Conservation (phyloP, 2,888 invertebrate species). For the Diarsia mendica region DNA sequence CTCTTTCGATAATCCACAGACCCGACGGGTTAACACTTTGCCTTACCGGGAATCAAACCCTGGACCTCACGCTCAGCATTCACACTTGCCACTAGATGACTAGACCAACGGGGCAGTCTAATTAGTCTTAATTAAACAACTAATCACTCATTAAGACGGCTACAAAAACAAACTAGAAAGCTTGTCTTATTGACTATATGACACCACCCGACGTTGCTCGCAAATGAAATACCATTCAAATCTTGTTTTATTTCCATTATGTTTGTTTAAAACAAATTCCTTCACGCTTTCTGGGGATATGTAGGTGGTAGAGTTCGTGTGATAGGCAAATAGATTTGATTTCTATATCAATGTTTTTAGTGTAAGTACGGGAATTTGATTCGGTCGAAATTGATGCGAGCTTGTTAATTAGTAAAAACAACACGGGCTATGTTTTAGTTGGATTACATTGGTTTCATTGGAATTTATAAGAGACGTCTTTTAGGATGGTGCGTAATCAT, state of each 20-base stretch:
- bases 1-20: too few species aligned
- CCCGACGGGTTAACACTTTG: too few species aligned
- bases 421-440: background rate
- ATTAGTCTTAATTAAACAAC: slow-evolving; percentile 19
- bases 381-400: background rate
- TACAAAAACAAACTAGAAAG: slow-evolving; percentile 40
- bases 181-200: slow-evolving; percentile 43
- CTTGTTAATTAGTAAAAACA: background rate
- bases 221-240: slow-evolving; percentile 42
- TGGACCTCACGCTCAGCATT: too few species aligned
- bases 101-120: background rate
- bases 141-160: slow-evolving; percentile 15
- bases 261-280: slow-evolving; percentile 59
- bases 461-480: background rate
- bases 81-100: too few species aligned
- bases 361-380: background rate
- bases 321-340: slow-evolving; percentile 36
- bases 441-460: background rate
- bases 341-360: slow-evolving; percentile 30
- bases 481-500: background rate
- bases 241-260: slow-evolving; percentile 11
- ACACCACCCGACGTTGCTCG: slow-evolving; percentile 2
- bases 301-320: slow-evolving; percentile 12
- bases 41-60: too few species aligned
- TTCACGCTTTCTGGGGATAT: slow-evolving; percentile 39